Evolutionary conservation across 2,113 vertebrate genomes (phyloP).

Genomic region (Echinops telfairi): DNA sequence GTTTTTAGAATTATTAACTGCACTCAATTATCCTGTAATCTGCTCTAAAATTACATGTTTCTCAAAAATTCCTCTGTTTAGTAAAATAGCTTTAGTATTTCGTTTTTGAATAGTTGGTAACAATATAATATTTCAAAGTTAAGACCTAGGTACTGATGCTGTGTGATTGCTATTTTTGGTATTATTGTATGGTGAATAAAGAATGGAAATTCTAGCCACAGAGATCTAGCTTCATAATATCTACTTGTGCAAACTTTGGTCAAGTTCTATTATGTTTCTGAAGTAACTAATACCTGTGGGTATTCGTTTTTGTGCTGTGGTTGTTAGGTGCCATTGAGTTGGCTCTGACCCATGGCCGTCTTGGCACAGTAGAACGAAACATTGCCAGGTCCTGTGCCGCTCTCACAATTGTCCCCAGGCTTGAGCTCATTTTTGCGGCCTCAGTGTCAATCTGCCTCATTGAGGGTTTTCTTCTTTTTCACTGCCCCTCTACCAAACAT

Average conservation of each 20-base stretch:
- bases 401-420: too few relatives aligned
- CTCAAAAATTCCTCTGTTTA: too few relatives aligned
- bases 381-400: too few relatives aligned
- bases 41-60: too few relatives aligned
- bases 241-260: background rate
- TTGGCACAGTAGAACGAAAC: too few relatives aligned
- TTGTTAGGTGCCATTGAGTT: too few relatives aligned
- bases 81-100: background rate
- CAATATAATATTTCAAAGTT: background rate
- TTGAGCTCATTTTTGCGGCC: too few relatives aligned
- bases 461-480: too few relatives aligned
- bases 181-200: background rate
- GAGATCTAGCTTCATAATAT: background rate
- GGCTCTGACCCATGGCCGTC: too few relatives aligned
- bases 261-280: background rate
- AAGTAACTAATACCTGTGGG: background rate
- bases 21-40: background rate
- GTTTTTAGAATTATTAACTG: background rate
- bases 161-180: background rate
- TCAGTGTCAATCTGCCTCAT: too few relatives aligned
- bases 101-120: background rate
- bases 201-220: background rate
- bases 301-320: background rate
- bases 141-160: background rate
- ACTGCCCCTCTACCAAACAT: too few relatives aligned